Evolutionary conservation across 1,140 invertebrate genomes (phyloP), one percentile per base, ranked within the genome.

Genomic region (Saccostrea cuccullata): DNA sequence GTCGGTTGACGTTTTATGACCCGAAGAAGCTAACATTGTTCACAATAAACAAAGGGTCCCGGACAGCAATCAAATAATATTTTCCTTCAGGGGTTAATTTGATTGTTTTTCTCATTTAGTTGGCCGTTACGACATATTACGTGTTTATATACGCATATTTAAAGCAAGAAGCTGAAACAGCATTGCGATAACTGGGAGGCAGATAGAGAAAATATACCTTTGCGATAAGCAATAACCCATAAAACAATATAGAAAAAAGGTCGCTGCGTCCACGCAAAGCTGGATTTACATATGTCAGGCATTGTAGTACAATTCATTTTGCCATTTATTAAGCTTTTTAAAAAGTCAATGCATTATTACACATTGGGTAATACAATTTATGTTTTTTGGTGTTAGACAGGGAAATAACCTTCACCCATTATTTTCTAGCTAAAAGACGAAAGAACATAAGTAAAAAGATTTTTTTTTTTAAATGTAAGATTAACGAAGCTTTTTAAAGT

Each of bases 181-280:
- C 47, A 47, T 47, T 47, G 47, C 47, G 47, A 47, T 47, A 47
- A 47, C 17, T 64, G 58, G 15, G 17, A 64, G 58, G 58, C 17
- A 20, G 17, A 6, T 64, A 20, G 17, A 2, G 58, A 20, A 17
- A 64, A 20, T n/a, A 64, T 3, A n/a, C n/a, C 13, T 64, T 6
- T 64, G 58, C 58, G 17, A 20, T 6, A 64, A 20, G n/a, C 58
- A 13, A 15, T 13, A 20, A 8, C 15, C 58, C 58, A 64, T 20
- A 60, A 9, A 47, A 47, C 47, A 47, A 47, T 8, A 9, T 47
- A 9, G 9, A 60, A 13, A 20, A 60, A 20, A 17, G 11, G 13
- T 77, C 70, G 70, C 70, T 77, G 70, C 70, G 70, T 36, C 26
- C 70, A 77, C 26, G 30, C 70, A 77, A 77, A 73, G 23, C 13